Percentiles rank a stretch among this genome's conserved stretches.
phyloP scores from a whole-genome alignment of 2,888 invertebrate genomes.

The Macrophya annulata region DNA sequence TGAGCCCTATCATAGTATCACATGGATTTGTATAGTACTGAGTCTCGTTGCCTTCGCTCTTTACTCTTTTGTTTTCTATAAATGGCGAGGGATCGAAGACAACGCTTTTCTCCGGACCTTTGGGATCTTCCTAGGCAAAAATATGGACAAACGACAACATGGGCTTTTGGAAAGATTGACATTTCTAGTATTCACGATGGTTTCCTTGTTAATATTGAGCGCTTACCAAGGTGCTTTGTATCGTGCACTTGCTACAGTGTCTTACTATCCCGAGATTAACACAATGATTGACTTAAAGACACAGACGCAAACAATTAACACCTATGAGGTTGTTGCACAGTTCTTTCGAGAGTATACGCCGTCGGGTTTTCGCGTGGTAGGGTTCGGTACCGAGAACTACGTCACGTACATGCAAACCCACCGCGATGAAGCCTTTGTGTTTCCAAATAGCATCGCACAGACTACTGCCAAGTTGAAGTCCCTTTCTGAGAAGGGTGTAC shows the following conservation, averaged over 20 bases:
- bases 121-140: conserved; percentile 47
- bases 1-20: conserved; percentile 18
- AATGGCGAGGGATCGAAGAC: conserved; percentile 24
- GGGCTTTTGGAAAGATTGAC: conserved; percentile 9
- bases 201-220: conserved; percentile 36
- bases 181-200: conserved; percentile 27
- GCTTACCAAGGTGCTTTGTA: conserved; percentile 56
- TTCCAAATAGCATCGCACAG: background rate
- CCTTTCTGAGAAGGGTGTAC: conserved; percentile 41
- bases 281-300: conserved; percentile 25
- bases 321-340: background rate
- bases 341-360: background rate
- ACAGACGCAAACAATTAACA: background rate
- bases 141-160: conserved; percentile 27
- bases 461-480: background rate
- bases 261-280: conserved; percentile 51
- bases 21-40: conserved; percentile 36
- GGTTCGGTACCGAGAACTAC: background rate
- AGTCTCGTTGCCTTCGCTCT: conserved; percentile 43
- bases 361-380: background rate
- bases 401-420: background rate
- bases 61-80: background rate
- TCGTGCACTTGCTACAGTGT: conserved; percentile 32
- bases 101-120: conserved; percentile 27
- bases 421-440: conserved; percentile 40